phyloP scores from a whole-genome alignment of 53 echinoderm and acorn worm genomes.

The Hippasteria phrygiana region DNA sequence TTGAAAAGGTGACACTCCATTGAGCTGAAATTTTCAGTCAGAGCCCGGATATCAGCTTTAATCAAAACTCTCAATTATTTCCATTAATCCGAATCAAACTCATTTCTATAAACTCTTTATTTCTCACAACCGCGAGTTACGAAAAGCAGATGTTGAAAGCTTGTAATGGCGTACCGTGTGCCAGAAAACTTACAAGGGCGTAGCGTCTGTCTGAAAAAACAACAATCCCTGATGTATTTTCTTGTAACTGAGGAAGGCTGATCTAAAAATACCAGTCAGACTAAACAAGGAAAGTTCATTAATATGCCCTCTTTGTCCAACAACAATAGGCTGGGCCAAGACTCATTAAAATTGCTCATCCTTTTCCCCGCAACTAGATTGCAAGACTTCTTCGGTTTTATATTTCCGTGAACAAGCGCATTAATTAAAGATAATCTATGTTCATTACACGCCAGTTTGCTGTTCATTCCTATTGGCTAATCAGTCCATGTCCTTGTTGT shows the following conservation, averaged over 20 bases:
- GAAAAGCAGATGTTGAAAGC: background rate
- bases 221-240: too few relatives aligned
- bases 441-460: background rate
- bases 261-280: background rate
- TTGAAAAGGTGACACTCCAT: too few relatives aligned
- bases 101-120: background rate
- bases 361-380: background rate
- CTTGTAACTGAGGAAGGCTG: background rate
- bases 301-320: background rate
- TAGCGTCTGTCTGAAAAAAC: background rate
- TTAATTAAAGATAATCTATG: constrained; percentile 24
- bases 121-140: background rate
- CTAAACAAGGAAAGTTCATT: background rate
- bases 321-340: background rate
- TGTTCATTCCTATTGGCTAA: background rate
- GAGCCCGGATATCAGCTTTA: too few relatives aligned
- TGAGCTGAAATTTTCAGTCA: too few relatives aligned
- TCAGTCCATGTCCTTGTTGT: background rate
- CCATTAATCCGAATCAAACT: background rate
- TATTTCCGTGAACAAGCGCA: background rate
- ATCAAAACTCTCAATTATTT: background rate
- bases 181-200: background rate
- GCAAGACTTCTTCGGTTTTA: background rate
- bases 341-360: constrained; percentile 14
- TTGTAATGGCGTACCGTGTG: background rate